Conservation (phyloP, 2,888 invertebrate species). For the Drosophila kuntzei region DNA sequence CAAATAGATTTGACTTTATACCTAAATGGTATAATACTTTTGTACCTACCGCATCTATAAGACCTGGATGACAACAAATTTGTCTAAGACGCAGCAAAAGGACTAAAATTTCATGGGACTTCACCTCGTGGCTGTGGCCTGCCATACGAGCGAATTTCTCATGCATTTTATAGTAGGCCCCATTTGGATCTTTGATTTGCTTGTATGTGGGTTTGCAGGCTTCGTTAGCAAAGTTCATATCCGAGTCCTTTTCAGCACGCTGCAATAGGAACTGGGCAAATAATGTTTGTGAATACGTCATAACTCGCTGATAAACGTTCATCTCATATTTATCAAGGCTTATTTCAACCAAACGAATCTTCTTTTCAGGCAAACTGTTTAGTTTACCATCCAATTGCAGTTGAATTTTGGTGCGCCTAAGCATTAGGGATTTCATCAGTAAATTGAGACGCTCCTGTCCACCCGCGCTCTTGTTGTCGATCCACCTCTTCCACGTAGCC, state of each 20-base stretch:
- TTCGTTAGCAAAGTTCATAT: slow-evolving; percentile 78
- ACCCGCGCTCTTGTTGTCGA: slow-evolving; percentile 92
- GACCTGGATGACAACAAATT: slow-evolving; percentile 94
- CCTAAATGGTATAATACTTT: not conserved
- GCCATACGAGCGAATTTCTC: slow-evolving; percentile 88
- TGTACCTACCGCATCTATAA: slow-evolving; percentile 89
- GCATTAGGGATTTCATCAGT: slow-evolving; percentile 93
- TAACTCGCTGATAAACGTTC: slow-evolving; percentile 91
- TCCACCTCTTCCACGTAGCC: slow-evolving; percentile 95
- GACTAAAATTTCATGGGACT: slow-evolving; percentile 91
- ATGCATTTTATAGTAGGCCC: slow-evolving; percentile 88
- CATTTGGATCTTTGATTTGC: slow-evolving; percentile 84
- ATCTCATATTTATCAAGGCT: slow-evolving; percentile 89
- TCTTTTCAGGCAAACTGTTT: slow-evolving; percentile 88
- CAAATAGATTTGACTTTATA: not conserved
- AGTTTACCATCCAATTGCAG: slow-evolving; percentile 89
- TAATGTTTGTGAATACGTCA: slow-evolving; percentile 90
- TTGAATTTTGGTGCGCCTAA: slow-evolving; percentile 95
- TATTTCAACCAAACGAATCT: slow-evolving; percentile 87
- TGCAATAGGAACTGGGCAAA: slow-evolving; percentile 92
- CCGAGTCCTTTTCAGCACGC: slow-evolving; percentile 88
- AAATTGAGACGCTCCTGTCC: slow-evolving; percentile 94
- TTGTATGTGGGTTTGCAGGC: slow-evolving; percentile 74
- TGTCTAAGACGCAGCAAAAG: slow-evolving; percentile 94
- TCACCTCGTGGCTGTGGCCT: slow-evolving; percentile 87